Base-by-base conservation (phyloP, 2,888 invertebrate species). In the Amphipoea oculea region DNA sequence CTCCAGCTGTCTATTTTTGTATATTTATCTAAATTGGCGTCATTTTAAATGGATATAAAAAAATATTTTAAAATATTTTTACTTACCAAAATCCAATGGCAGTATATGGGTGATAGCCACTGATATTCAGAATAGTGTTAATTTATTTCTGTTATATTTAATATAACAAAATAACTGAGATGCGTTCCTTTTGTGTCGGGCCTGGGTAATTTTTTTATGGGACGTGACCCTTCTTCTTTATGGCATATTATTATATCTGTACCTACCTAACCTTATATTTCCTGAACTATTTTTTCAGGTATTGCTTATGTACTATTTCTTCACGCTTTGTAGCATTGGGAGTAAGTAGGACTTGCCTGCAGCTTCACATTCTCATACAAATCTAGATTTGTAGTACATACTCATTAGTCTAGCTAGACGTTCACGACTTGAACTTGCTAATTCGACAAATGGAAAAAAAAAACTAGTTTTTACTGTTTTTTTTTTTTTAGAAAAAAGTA, bases 211-310 rank as follows among this genome's bases (percentile, higher is more conserved):
- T n/a, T n/a, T n/a, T n/a, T n/a, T n/a, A n/a, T n/a, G n/a, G n/a
- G n/a, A n/a, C n/a, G n/a, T n/a, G n/a, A n/a, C n/a, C n/a, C n/a
- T n/a, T n/a, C n/a, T n/a, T n/a, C n/a, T 93, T 94, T 96, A 96
- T 96, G 96, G 96, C 96, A 96, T 95, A 93, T 92, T 94, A 94
- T 93, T 87, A 81, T 69, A 84, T 83, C 70, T 83, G 80, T 86
- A 86, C 65, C n/a, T n/a, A n/a, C n/a, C 72, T 85, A 81, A 69
- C 7, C 12, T 79, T 80, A 80, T 40, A 72, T 36, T 57, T 51
- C 48, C 71, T 68, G 70, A 82, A 57, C 14, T 57, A 1, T 5
- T 14, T 68, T 63, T 76, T 85, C 75, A 82, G 79, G 71, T 51
- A 63, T 42, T 76, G 76, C 76, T 79, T 85, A 83, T 17, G 4